Conservation (phyloP, 1,140 invertebrate species). For the Drosophila nikananu region DNA sequence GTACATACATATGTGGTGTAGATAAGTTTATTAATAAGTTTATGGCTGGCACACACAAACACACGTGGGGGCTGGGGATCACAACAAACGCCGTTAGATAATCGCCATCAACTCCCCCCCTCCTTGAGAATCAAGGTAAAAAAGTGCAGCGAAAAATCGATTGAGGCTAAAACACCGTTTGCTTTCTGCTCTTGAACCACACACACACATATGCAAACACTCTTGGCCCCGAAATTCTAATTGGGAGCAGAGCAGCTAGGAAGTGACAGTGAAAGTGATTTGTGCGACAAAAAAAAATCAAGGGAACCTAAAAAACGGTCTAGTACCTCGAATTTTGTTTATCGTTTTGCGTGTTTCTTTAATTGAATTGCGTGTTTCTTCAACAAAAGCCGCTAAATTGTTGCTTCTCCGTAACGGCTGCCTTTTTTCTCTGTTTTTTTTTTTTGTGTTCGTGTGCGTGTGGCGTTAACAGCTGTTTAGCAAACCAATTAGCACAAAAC, state of each 20-base stretch:
- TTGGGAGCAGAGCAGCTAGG: constrained; percentile 21
- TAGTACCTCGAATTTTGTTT: constrained; percentile 41
- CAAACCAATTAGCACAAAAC: constrained; percentile 43
- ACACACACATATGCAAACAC: not conserved
- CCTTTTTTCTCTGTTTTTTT: constrained; percentile 9
- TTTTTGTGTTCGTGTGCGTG: constrained; percentile 19
- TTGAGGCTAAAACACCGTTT: constrained; percentile 25
- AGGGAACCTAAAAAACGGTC: not conserved
- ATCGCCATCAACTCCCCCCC: constrained; percentile 12
- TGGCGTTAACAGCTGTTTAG: constrained; percentile 58
- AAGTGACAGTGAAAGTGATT: constrained; percentile 46
- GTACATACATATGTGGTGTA: constrained; percentile 15
- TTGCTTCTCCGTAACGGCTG: constrained; percentile 4
- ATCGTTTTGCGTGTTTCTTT: constrained; percentile 59
- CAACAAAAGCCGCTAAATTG: constrained; percentile 35
- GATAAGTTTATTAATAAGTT: constrained; percentile 79
- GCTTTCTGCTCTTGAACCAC: constrained; percentile 55
- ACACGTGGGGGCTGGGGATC: constrained; percentile 19
- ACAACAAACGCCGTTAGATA: constrained; percentile 63
- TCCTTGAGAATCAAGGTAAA: constrained; percentile 35
- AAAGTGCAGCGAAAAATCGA: constrained; percentile 62
- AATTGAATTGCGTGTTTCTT: constrained; percentile 70
- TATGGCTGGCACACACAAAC: constrained; percentile 10
- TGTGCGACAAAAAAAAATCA: constrained; percentile 47
- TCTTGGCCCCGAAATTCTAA: constrained; percentile 39